Base-by-base conservation (phyloP, 2,797 vertebrate genomes). In the Tenualosa thibaudeaui region DNA sequence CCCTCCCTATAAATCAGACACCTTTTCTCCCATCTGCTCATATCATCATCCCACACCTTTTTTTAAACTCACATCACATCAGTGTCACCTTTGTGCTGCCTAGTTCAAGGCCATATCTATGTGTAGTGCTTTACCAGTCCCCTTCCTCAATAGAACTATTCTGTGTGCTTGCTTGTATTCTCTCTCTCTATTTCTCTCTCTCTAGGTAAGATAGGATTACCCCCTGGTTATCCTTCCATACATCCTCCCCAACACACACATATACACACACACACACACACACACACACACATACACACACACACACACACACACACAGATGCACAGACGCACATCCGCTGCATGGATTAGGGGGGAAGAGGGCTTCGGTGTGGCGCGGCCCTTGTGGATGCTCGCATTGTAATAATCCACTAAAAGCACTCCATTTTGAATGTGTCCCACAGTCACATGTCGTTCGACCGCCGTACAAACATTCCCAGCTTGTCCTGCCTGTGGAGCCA, bases 371-470 rank as follows among this genome's bases (percentile, higher is more conserved):
- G 53, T 58, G 84, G 68, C 68, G 15, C 12, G 3, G 58, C 81
- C 78, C 78, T 75, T 22, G 46, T 82, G 53, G 82, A 54, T 81
- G 81, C 50, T 51, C 50, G 10, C 56, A 6, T 54, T 56, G 43
- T 78, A 82, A 84, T 86, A 82, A 86, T 86, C 81, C 65, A 82
- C 62, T 86, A 56, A 82, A 85, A 84, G 86, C 68, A 31, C 43
- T 82, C 71, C 19, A 46, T 43, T 78, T 40, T 46, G 71, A 78
- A 17, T 46, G 71, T 22, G 40, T 43, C 71, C 37, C 71, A 46
- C 4, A 43, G 37, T 40, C 15, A 37, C 71, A 71, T 71, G 65
- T 71, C 37, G 46, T 40, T 51, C 1, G 50, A n/a, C 37, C 40
- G 8, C 13, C 62, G 24, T 26, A 71, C 26, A 31, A 37, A 31